phyloP scores from a whole-genome alignment of 23 tunicate species.

The Halocynthia aurantium region DNA sequence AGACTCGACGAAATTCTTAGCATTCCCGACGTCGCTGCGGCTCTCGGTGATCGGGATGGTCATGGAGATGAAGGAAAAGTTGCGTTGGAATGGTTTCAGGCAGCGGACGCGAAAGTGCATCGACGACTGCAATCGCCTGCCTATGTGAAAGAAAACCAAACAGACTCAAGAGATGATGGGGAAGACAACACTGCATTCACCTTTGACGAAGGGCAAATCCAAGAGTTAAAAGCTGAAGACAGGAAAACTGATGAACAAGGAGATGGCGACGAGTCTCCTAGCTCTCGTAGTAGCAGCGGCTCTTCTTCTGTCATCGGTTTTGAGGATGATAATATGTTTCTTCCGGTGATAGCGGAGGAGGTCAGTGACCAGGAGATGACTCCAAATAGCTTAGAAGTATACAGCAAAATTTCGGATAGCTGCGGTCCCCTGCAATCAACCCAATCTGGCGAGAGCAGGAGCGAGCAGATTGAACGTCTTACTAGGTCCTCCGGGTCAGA shows the following conservation, averaged over 20 bases:
- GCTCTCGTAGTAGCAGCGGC: neutral
- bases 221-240: neutral
- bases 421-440: slow-evolving; percentile 13
- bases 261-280: neutral
- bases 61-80: neutral
- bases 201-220: neutral
- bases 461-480: slow-evolving; percentile 5
- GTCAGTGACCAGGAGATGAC: neutral
- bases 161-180: slow-evolving; percentile 4
- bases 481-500: neutral
- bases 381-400: neutral
- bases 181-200: slow-evolving; percentile 10
- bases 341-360: neutral
- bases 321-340: too few relatives aligned
- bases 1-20: slow-evolving; percentile 66
- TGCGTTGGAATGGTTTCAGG: neutral
- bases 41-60: slow-evolving; percentile 50
- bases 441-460: neutral
- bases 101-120: slow-evolving; percentile 3
- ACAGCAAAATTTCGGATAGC: slow-evolving; percentile 4
- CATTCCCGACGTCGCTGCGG: slow-evolving; percentile 88
- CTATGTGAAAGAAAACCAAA: slow-evolving; percentile 43
- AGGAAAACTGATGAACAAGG: neutral
- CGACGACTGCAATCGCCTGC: slow-evolving; percentile 12
- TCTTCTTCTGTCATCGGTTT: neutral